These are phyloP conservation scores for Ectropis grisescens DNA, from an alignment of 1,140 invertebrate genomes.

Conservation along the genomic window DNA sequence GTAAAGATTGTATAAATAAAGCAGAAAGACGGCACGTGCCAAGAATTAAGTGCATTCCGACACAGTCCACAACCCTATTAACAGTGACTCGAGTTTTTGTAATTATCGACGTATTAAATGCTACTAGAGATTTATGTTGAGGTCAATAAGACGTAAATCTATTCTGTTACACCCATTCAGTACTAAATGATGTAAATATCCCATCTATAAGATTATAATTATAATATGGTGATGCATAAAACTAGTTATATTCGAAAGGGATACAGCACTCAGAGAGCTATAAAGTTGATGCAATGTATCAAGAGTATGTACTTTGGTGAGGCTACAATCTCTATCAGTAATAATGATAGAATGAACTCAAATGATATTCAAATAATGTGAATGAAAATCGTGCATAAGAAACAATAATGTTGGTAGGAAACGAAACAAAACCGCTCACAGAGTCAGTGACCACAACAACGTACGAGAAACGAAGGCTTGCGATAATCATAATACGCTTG, in stretches of 20 bases:
- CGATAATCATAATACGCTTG: constrained; percentile 65
- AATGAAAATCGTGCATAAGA: constrained; percentile 11
- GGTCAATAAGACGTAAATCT: constrained; percentile 26
- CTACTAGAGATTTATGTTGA: constrained; percentile 37
- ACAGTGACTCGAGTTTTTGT: constrained; percentile 23
- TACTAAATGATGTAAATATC: constrained; percentile 3
- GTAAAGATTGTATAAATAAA: constrained; percentile 49
- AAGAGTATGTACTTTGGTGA: no score
- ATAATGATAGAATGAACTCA: no score
- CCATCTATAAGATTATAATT: no score
- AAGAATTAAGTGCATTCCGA: constrained; percentile 28
- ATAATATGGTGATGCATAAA: no score
- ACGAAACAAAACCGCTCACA: constrained; percentile 18
- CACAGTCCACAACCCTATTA: constrained; percentile 17
- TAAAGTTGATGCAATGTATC: no score
- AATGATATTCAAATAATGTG: neutral
- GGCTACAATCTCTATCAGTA: no score
- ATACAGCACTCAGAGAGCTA: no score
- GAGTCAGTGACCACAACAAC: constrained; percentile 55
- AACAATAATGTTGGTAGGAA: constrained; percentile 9
- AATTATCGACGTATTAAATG: constrained; percentile 49
- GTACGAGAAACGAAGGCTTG: constrained; percentile 45
- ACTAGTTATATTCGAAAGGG: no score
- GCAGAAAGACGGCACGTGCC: constrained; percentile 42
- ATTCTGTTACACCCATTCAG: constrained; percentile 25